These are phyloP conservation scores for Paramormyrops kingsleyae DNA, from an alignment of 2,113 vertebrate genomes.

Conservation along the genomic window DNA sequence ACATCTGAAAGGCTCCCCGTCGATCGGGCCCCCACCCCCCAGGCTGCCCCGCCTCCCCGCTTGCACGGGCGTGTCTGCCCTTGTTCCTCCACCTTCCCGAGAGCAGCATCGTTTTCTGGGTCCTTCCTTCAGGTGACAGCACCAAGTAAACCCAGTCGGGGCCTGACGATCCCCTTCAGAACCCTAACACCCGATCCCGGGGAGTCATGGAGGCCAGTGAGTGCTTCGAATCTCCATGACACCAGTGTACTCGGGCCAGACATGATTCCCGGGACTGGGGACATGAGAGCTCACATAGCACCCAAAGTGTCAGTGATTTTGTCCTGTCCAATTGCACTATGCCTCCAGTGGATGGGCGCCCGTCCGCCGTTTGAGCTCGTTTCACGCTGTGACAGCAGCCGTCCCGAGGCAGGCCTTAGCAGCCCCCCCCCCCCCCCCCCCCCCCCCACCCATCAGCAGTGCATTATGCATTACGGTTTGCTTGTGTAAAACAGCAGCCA, in stretches of 20 bases:
- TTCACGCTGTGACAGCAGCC: neutral
- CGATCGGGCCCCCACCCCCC: neutral
- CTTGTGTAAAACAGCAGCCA: neutral
- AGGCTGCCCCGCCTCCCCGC: neutral
- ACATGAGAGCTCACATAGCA: neutral
- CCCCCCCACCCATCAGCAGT: neutral
- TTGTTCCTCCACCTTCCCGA: neutral
- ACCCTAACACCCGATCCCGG: neutral
- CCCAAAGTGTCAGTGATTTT: neutral
- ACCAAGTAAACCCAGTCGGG: neutral
- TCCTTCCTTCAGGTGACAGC: neutral
- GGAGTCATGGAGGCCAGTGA: neutral
- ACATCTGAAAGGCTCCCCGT: neutral
- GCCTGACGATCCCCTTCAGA: neutral
- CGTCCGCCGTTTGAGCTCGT: neutral
- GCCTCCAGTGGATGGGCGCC: neutral
- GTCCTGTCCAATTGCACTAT: neutral
- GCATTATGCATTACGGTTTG: neutral
- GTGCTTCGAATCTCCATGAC: neutral
- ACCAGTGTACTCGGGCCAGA: neutral
- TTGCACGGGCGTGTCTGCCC: neutral
- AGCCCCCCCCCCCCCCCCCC: neutral
- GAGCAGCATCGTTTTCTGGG: neutral
- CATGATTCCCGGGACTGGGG: neutral
- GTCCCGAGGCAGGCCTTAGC: neutral